Conservation (phyloP, 2,113 vertebrate genomes). For the Syngnathoides biaculeatus region DNA sequence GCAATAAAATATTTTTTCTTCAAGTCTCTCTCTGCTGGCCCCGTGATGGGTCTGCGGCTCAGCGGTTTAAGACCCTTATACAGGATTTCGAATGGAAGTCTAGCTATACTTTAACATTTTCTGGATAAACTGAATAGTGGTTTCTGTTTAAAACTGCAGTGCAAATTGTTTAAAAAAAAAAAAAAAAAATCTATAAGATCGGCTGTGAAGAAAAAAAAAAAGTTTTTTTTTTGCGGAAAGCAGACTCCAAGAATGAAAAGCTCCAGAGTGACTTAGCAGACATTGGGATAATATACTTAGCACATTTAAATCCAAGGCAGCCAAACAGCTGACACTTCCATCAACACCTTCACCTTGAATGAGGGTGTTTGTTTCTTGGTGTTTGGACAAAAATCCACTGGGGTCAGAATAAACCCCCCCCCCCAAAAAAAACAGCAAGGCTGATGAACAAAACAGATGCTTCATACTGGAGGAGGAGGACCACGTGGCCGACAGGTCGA, state of each 20-base stretch:
- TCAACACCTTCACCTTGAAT: constrained; percentile 20
- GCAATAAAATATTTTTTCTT: too few relatives aligned
- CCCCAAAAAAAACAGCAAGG: constrained; percentile 9
- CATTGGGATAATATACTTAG: constrained; percentile 3
- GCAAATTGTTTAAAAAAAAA: too few relatives aligned
- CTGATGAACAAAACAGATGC: constrained; percentile 53
- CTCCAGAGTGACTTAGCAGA: background rate
- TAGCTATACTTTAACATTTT: too few relatives aligned
- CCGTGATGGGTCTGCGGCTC: too few relatives aligned
- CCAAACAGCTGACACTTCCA: constrained; percentile 24
- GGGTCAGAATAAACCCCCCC: constrained; percentile 16
- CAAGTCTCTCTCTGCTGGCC: too few relatives aligned
- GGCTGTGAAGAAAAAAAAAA: constrained; percentile 24
- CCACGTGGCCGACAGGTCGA: constrained; percentile 32
- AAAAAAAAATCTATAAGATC: background rate
- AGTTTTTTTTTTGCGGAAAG: constrained; percentile 17
- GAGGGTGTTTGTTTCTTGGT: constrained; percentile 26
- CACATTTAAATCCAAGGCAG: constrained; percentile 20
- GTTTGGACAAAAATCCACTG: constrained; percentile 23
- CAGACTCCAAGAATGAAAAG: background rate
- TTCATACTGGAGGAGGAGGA: constrained; percentile 10
- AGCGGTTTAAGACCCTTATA: too few relatives aligned
- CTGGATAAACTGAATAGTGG: too few relatives aligned
- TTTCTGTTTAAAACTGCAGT: too few relatives aligned
- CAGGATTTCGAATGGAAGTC: too few relatives aligned